Evolutionary conservation across 2,797 vertebrate species (phyloP).

Genomic region (Poecilia wingei): DNA sequence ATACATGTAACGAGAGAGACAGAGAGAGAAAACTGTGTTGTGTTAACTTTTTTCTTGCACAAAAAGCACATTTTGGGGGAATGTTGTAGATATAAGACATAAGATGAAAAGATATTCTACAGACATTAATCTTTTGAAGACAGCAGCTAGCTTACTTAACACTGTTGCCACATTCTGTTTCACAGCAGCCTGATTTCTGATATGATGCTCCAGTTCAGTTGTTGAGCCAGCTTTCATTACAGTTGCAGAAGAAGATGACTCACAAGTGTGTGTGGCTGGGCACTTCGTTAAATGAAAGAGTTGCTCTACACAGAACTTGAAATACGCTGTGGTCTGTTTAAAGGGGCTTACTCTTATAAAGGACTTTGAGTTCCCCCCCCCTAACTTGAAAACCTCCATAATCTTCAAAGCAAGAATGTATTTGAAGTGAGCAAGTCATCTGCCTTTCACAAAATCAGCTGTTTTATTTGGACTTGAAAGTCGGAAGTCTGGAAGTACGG

Average conservation of each 20-base stretch:
- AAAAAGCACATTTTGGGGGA: too few relatives aligned
- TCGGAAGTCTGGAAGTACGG: constrained; percentile 21
- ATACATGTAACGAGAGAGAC: too few relatives aligned
- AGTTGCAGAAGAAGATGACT: constrained; percentile 37
- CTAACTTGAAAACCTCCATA: constrained; percentile 32
- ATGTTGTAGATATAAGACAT: not conserved
- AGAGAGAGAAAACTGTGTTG: too few relatives aligned
- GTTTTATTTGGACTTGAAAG: constrained; percentile 35
- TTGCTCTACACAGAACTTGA: constrained; percentile 28
- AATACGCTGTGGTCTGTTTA: constrained; percentile 42
- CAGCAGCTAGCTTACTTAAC: constrained; percentile 6
- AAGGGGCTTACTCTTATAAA: constrained; percentile 32
- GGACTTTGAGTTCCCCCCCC: constrained; percentile 29
- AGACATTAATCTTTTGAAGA: not conserved
- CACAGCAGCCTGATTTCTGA: constrained; percentile 7
- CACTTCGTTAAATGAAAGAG: constrained; percentile 35
- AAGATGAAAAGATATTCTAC: not conserved
- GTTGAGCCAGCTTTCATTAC: constrained; percentile 32
- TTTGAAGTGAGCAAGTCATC: constrained; percentile 41
- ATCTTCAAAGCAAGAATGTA: constrained; percentile 25
- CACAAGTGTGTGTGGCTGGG: constrained; percentile 30
- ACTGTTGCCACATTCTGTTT: constrained; percentile 21
- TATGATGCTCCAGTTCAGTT: constrained; percentile 24
- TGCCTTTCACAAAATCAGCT: constrained; percentile 36
- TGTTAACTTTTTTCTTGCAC: too few relatives aligned